Evolutionary conservation across 2,113 vertebrate species (phyloP).

Genomic region (Vidua macroura): DNA sequence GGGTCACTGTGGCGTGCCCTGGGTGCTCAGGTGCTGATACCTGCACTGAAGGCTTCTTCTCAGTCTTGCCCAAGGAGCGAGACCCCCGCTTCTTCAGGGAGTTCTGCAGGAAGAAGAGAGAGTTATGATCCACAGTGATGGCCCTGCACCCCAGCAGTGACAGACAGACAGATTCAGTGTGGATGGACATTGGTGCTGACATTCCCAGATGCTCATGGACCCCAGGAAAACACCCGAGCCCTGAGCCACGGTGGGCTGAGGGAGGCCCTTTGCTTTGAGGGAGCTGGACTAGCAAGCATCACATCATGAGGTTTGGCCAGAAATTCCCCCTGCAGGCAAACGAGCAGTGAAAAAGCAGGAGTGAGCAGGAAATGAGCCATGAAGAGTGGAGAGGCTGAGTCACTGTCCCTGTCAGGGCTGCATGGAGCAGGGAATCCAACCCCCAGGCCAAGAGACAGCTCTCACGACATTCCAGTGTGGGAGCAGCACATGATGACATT

Average conservation of each 20-base stretch:
- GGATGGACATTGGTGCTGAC: accelerated
- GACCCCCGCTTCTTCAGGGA: slow-evolving; percentile 91
- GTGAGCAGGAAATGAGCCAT: slow-evolving; percentile 27
- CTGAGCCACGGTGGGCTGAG: not conserved
- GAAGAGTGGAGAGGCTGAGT: slow-evolving; percentile 26
- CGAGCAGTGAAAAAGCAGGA: not conserved
- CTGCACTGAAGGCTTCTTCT: slow-evolving; percentile 89
- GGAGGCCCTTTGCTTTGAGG: not conserved
- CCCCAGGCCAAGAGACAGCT: not conserved
- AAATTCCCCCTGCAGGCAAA: slow-evolving; percentile 24
- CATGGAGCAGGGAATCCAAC: not conserved
- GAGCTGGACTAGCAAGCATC: not conserved
- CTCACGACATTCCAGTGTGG: not conserved
- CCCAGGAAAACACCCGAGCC: not conserved
- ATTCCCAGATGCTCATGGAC: not conserved
- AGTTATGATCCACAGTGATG: accelerated
- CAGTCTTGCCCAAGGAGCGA: slow-evolving; percentile 86
- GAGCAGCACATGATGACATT: not conserved
- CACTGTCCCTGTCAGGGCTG: not conserved
- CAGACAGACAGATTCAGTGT: not conserved
- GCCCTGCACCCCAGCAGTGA: not conserved
- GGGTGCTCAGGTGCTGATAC: slow-evolving; percentile 13
- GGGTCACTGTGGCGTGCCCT: not conserved
- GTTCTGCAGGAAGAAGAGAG: slow-evolving; percentile 75
- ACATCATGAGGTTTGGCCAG: not conserved